phyloP scores from a whole-genome alignment of 2,888 invertebrate species.

The Cremastobaeus sp. region DNA sequence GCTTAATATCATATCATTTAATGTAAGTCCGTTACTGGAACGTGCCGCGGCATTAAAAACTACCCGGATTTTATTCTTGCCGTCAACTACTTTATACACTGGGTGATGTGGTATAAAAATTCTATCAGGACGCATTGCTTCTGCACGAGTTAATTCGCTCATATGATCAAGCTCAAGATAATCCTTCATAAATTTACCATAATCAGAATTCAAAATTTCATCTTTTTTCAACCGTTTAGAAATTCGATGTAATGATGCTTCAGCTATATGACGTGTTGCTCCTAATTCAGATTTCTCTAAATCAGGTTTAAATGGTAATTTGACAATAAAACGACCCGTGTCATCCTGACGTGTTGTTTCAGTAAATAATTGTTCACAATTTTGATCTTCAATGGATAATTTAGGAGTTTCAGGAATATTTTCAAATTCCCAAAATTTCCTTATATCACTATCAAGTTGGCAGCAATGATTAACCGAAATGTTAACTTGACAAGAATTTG shows the following conservation, averaged over 20 bases:
- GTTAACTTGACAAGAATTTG: too few species aligned
- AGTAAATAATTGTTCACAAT: neutral
- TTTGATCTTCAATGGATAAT: neutral
- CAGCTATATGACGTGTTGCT: neutral
- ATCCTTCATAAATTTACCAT: neutral
- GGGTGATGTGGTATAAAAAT: too few species aligned
- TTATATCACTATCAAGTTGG: neutral
- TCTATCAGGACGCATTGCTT: neutral
- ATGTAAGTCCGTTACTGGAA: neutral
- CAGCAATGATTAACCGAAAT: too few species aligned
- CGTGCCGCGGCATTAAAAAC: neutral
- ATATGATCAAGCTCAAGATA: neutral
- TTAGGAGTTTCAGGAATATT: neutral
- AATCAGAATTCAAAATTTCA: neutral
- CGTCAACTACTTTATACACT: too few species aligned
- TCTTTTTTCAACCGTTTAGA: neutral
- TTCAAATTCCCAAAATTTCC: too few species aligned
- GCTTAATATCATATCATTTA: neutral
- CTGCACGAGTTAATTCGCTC: neutral
- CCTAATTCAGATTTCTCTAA: neutral
- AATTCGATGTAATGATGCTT: neutral
- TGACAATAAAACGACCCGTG: neutral
- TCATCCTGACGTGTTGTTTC: neutral
- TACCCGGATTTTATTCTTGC: too few species aligned
- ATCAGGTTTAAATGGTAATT: conserved; percentile 1